Evolutionary conservation across 2,113 vertebrate genomes (phyloP).

Genomic region (Megaleporinus macrocephalus): DNA sequence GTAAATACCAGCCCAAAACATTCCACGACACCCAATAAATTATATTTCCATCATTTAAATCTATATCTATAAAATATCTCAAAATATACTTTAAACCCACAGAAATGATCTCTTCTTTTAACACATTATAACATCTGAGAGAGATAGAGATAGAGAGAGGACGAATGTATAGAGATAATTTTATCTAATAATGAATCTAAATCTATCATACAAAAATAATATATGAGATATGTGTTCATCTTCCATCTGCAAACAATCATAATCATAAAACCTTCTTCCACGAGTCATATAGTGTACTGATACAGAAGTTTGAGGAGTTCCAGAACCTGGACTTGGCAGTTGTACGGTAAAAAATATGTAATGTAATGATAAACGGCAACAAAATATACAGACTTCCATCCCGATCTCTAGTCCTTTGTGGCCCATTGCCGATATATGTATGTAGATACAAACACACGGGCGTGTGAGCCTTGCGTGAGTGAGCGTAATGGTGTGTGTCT

Average conservation of each 20-base stretch:
- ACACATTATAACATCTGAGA: slow-evolving; percentile 49
- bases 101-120: slow-evolving; percentile 41
- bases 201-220: slow-evolving; percentile 59
- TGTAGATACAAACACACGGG: slow-evolving; percentile 42
- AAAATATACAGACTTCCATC: slow-evolving; percentile 31
- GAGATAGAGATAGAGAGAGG: too few relatives aligned
- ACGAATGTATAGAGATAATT: slow-evolving; percentile 41
- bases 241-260: slow-evolving; percentile 22
- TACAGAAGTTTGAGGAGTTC: background rate
- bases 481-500: slow-evolving; percentile 4
- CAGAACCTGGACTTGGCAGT: slow-evolving; percentile 37
- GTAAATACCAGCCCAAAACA: slow-evolving; percentile 34
- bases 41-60: slow-evolving; percentile 39
- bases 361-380: slow-evolving; percentile 1
- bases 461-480: slow-evolving; percentile 26
- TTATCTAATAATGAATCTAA: slow-evolving; percentile 43
- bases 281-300: slow-evolving; percentile 28
- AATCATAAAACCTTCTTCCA: slow-evolving; percentile 29
- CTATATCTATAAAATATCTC: slow-evolving; percentile 44
- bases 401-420: slow-evolving; percentile 18
- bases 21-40: slow-evolving; percentile 50
- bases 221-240: slow-evolving; percentile 34
- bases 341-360: slow-evolving; percentile 16
- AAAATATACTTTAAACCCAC: slow-evolving; percentile 53
- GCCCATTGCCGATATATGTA: slow-evolving; percentile 2